Evolutionary conservation across 1,140 invertebrate genomes (phyloP), one percentile per base, ranked within the genome.

Genomic region (Drosophila tropicalis): DNA sequence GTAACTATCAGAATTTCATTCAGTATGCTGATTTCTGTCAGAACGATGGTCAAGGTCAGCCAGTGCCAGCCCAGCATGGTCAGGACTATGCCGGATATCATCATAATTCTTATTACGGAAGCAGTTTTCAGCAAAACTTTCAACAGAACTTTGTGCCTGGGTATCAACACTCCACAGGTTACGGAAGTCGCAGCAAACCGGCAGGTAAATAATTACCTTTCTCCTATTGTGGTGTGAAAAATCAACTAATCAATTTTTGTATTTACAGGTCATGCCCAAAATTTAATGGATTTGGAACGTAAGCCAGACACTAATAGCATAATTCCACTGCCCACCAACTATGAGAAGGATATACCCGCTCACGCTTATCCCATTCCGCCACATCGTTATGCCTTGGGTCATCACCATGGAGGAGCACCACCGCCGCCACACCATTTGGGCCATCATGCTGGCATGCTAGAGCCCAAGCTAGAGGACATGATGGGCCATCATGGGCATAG

Each of bases 1-100:
- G 91, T 0, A 92, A 92, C 79, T 92, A 92, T 58, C 91, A 92
- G 65, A 92, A 92, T 62, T 92, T 92, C n/a, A 92, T 92, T 5
- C 91, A 92, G 25, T 92, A 92, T 34, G 91, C 91, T 0, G 91
- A 92, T 65, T 92, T 90, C 63, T 92, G 91, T 57, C 91, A 92
- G 51, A 92, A 91, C 75, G 91, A 92, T 19, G 90, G 85, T 0
- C 90, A 91, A 67, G 82, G 80, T 0, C 83, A 79, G 67, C 70
- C 74, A 47, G 81, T 72, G 72, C 66, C 84, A 29, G 77, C 89
- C 29, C 83, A 90, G 4, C 89, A 84, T 4, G 74, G 82, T 0
- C 86, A 91, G 71, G 87, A 92, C 5, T 91, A 90, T 62, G 81
- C 87, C 5, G 76, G 85, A 5, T 91, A 91, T 55, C 90, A 91